phyloP scores from a whole-genome alignment of 2,797 vertebrate species.

The Pyrocephalus nanus region DNA sequence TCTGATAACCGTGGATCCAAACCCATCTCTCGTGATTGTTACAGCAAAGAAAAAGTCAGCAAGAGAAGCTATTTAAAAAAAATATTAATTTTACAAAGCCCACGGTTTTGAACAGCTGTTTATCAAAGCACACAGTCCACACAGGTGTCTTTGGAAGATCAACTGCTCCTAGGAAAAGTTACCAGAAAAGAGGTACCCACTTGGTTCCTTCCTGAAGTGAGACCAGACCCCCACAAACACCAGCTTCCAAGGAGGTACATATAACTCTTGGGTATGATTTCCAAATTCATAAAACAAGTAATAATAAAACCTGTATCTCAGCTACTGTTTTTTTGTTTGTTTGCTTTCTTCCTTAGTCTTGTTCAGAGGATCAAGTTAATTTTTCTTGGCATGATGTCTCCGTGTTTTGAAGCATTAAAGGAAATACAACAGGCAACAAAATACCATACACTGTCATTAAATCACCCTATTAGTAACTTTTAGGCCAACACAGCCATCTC shows the following conservation, averaged over 20 bases:
- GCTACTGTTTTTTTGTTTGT: background rate
- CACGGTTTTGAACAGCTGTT: background rate
- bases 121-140: background rate
- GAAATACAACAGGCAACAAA: background rate
- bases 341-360: background rate
- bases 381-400: background rate
- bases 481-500: background rate
- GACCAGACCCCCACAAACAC: background rate
- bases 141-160: background rate
- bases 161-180: background rate
- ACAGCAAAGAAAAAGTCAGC: background rate
- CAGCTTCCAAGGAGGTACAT: background rate
- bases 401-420: background rate
- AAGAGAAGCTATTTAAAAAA: background rate
- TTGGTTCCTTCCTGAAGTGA: background rate
- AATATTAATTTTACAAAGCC: background rate
- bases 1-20: background rate
- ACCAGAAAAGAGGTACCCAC: background rate
- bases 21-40: background rate
- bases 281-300: background rate
- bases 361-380: background rate
- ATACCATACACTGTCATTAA: background rate
- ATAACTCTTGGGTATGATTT: background rate
- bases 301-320: background rate
- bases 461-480: background rate